Base-by-base conservation (phyloP, 1,140 invertebrate genomes). In the Drosophila busckii region DNA sequence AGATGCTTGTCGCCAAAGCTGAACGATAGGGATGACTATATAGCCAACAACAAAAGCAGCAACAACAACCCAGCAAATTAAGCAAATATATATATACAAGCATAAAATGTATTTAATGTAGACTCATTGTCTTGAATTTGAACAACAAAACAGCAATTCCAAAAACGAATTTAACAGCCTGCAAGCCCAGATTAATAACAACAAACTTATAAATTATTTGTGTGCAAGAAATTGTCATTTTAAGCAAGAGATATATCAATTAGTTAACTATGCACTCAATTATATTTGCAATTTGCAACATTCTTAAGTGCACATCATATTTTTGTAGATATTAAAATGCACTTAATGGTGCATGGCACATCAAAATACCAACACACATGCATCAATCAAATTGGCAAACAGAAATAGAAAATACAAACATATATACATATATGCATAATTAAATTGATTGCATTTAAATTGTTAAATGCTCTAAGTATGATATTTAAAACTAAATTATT, bases 241-340 rank as follows among this genome's bases (percentile, higher is more conserved):
- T n/a, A n/a, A n/a, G n/a, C n/a, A n/a, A n/a, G n/a, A n/a, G n/a
- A 12, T 46, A 60, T 54, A 65, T 46, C 67, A 60, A 66, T 70
- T 60, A 70, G 66, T 75, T 65, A 76, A 54, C 42, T 70, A 71
- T 76, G 67, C 71, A 78, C 80, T 78, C 65, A 78, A 80, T 76
- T 76, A 80, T 80, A 71, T 48, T 55, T 54, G 26, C n/a, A 49
- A 67, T 41, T 31, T 37, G 9, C 35, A 54, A 22, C 34, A 22
- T 34, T 73, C 60, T 49, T 13, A 12, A 29, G 42, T 50, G 32
- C 61, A 65, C 9, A 34, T 46, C n/a, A n/a, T n/a, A n/a, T 58
- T 60, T 65, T 42, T 16, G 28, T 38, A 5, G 2, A 10, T 16
- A 71, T 71, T 44, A 52, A 68, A 64, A 31, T 31, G 10, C 54